A percentile compares a stretch with the other conserved stretches of the same genome.
Evolutionary conservation across 1,140 invertebrate species (phyloP).

Genomic region (Drosophila mojavensis): DNA sequence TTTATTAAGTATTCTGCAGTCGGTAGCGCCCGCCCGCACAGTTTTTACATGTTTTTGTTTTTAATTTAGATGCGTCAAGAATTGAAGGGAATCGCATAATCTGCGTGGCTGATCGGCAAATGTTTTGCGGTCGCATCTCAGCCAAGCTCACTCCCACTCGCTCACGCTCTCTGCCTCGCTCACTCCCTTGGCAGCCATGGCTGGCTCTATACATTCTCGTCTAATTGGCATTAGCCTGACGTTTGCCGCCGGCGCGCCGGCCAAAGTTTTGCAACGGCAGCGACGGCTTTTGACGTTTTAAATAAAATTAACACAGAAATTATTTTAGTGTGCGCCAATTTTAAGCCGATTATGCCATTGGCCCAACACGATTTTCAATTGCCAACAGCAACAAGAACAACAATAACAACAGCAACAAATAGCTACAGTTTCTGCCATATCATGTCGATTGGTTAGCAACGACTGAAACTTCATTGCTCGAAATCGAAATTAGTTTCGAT

Average conservation of each 20-base stretch:
- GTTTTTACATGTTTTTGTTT: background rate
- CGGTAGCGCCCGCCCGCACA: too few relatives aligned
- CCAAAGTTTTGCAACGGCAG: constrained; percentile 27
- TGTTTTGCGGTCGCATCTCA: constrained; percentile 50
- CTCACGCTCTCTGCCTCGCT: background rate
- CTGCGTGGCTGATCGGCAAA: constrained; percentile 61
- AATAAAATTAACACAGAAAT: constrained; percentile 78
- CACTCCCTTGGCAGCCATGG: background rate
- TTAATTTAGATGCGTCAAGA: constrained; percentile 31
- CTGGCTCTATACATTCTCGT: constrained; percentile 21
- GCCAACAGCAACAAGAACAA: constrained; percentile 4
- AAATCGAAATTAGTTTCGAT: constrained; percentile 1
- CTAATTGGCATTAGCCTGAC: constrained; percentile 71
- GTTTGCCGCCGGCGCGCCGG: constrained; percentile 7
- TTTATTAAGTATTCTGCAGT: too few relatives aligned
- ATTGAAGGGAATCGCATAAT: constrained; percentile 72
- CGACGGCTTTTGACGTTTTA: constrained; percentile 46
- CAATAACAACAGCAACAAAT: background rate
- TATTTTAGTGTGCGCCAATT: constrained; percentile 70
- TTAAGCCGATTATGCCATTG: constrained; percentile 66
- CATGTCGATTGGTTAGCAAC: too few relatives aligned
- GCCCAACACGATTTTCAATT: constrained; percentile 41
- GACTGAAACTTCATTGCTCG: too few relatives aligned
- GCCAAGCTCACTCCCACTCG: background rate
- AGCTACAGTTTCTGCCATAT: too few relatives aligned